Conservation (phyloP, 2,888 invertebrate genomes). For the Eupithecia inturbata region DNA sequence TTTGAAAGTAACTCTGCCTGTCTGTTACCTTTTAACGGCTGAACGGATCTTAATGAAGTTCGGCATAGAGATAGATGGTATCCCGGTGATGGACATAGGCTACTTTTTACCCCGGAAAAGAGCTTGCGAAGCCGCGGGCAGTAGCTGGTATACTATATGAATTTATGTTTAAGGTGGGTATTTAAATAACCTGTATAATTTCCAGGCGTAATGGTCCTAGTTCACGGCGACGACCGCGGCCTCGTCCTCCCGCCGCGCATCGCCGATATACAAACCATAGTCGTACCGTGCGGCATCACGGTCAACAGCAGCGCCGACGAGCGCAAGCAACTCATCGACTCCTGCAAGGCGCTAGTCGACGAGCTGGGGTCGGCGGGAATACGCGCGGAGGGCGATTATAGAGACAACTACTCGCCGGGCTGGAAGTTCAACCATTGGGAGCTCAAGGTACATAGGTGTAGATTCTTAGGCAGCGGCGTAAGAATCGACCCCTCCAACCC, state of each 20-base stretch:
- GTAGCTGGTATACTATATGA: too few species aligned
- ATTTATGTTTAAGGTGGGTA: too few species aligned
- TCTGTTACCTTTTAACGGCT: too few species aligned
- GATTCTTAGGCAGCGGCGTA: too few species aligned
- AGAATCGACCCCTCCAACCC: too few species aligned
- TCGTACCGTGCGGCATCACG: slow-evolving; percentile 98
- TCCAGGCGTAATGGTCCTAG: slow-evolving; percentile 92
- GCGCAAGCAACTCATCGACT: slow-evolving; percentile 85
- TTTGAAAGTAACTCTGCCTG: too few species aligned
- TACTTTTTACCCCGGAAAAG: too few species aligned
- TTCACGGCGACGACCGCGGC: slow-evolving; percentile 98
- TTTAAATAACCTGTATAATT: background rate
- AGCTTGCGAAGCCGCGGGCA: too few species aligned
- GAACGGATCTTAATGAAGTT: too few species aligned
- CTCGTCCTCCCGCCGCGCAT: slow-evolving; percentile 97
- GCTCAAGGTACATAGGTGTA: too few species aligned
- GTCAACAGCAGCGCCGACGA: slow-evolving; percentile 90
- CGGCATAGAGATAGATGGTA: too few species aligned
- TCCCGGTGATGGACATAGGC: too few species aligned
- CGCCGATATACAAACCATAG: slow-evolving; percentile 93
- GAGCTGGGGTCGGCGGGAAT: slow-evolving; percentile 86
- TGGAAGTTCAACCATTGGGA: slow-evolving; percentile 99
- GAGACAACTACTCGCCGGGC: slow-evolving; percentile 98
- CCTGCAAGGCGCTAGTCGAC: slow-evolving; percentile 88
- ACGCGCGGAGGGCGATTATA: slow-evolving; percentile 92